Conservation (phyloP, 2,113 vertebrate species). For the Gobio gobio region DNA sequence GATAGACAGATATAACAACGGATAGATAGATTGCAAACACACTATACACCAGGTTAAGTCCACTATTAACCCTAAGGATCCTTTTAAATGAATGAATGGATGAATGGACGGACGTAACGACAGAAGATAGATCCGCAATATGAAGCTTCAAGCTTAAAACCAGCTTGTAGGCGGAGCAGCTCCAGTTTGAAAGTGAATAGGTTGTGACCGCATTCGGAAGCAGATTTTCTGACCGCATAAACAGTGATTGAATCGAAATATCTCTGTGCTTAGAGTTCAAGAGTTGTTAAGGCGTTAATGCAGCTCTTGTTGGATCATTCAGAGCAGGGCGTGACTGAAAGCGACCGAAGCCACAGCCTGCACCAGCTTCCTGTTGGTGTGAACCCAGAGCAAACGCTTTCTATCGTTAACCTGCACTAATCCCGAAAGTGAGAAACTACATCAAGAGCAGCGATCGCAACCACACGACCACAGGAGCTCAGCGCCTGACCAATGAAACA, state of each 20-base stretch:
- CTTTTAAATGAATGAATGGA: background rate
- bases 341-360: slow-evolving; percentile 19
- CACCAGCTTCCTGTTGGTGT: slow-evolving; percentile 43
- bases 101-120: too few relatives aligned
- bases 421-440: slow-evolving; percentile 39
- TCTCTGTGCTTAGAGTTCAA: background rate
- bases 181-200: background rate
- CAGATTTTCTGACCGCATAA: slow-evolving; percentile 1
- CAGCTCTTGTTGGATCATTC: background rate
- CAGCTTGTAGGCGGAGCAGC: background rate
- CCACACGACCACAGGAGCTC: background rate
- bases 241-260: slow-evolving; percentile 45
- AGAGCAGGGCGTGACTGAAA: background rate
- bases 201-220: background rate
- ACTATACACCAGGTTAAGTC: background rate
- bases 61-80: background rate
- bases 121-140: too few relatives aligned
- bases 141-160: background rate
- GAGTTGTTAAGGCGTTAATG: slow-evolving; percentile 24
- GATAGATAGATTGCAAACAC: too few relatives aligned
- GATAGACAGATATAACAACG: background rate
- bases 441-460: slow-evolving; percentile 8
- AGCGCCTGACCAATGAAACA: slow-evolving; percentile 6
- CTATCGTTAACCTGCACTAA: slow-evolving; percentile 30
- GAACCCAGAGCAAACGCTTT: background rate